Evolutionary conservation across 2,888 invertebrate genomes (phyloP).

Genomic region (Cheiracanthium punctorium): DNA sequence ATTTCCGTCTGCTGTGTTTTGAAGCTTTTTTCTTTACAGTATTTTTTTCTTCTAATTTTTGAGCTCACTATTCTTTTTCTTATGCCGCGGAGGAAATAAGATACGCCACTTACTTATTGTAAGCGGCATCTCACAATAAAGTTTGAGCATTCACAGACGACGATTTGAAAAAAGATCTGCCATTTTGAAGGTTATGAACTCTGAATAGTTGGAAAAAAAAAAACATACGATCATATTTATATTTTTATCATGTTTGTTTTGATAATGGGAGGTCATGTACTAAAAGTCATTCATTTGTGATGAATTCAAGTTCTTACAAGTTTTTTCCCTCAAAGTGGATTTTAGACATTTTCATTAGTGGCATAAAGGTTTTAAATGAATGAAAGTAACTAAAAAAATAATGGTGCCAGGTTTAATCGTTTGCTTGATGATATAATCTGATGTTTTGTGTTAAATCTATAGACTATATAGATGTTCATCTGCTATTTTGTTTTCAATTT

Average conservation of each 20-base stretch:
- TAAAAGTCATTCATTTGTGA: too few species aligned
- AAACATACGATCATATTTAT: not conserved
- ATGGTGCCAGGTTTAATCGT: too few species aligned
- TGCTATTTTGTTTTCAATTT: too few species aligned
- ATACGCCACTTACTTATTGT: constrained; percentile 11
- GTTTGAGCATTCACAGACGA: constrained; percentile 2
- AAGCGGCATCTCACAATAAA: not conserved
- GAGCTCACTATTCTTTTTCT: not conserved
- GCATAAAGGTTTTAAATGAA: too few species aligned
- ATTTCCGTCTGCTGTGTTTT: not conserved
- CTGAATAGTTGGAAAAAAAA: not conserved
- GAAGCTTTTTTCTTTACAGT: not conserved
- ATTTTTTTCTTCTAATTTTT: not conserved
- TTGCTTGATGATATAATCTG: too few species aligned
- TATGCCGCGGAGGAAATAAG: not conserved
- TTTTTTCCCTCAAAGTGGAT: too few species aligned
- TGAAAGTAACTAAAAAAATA: too few species aligned
- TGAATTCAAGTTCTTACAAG: too few species aligned
- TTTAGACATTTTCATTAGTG: too few species aligned
- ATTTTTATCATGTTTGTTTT: not conserved
- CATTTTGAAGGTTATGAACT: constrained; percentile 6
- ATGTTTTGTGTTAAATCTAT: too few species aligned
- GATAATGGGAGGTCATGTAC: not conserved
- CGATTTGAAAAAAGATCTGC: not conserved
- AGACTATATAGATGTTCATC: too few species aligned